Evolutionary conservation across 2,113 vertebrate genomes (phyloP), one percentile per base, ranked within the genome.

Genomic region (Entelurus aequoreus): DNA sequence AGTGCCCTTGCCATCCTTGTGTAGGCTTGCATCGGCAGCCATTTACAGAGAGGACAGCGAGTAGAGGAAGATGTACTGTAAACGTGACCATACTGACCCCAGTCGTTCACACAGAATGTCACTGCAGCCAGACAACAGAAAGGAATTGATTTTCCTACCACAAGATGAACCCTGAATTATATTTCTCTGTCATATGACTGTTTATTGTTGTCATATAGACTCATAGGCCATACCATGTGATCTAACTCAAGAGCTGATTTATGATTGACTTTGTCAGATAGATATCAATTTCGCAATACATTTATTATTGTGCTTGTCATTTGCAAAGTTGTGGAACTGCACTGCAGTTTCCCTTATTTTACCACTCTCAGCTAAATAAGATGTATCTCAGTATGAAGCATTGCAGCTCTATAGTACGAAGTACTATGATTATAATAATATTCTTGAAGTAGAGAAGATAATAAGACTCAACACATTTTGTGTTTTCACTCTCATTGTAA

Each of bases 71-170:
- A 65, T 83, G 82, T 81, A 82, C 68, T 81, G 79, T 84, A 83
- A 83, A 73, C 77, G 83, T 84, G 84, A 77, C 72, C 78, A 82
- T 88, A 85, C 79, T 88, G 85, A 85, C 85, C 86, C 83, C 86
- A 84, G 83, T 85, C 74, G 81, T 85, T 83, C 78, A 61, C 79
- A 75, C 50, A 63, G 71, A 76, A 75, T 85, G 72, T 60, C 66
- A 48, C 70, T 69, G 66, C 78, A 42, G 73, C 79, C 19, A 68
- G 75, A 74, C 69, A 16, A 73, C 68, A 58, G 67, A 66, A 65
- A 67, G 68, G 70, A 80, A 84, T 80, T 72, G 72, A 81, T 76
- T 81, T 81, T 77, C 64, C 14, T 79, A 77, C 73, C 66, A 28
- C 28, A 76, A 67, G 71, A 78, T 72, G 80, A 82, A 74, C 71